Base-by-base conservation (phyloP, 1,140 invertebrate species). In the Ephestia elutella region DNA sequence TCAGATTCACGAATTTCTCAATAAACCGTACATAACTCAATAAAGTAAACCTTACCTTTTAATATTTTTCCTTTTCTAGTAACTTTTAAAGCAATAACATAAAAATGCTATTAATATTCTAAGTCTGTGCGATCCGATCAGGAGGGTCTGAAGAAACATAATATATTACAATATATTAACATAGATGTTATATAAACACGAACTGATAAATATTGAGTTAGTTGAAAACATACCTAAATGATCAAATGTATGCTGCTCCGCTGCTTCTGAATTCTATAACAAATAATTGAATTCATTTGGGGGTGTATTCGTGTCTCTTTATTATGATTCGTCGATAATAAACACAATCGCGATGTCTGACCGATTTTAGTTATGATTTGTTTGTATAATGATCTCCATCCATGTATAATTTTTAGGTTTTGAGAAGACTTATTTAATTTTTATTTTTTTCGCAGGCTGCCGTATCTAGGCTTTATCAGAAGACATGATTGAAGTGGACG, bases 401-500 rank as follows among this genome's bases (percentile, higher is more conserved):
- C 21, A 3, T 2, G 21, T 25, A 25, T 3, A 25, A 7, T 25
- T 25, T 25, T 7, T 3, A 25, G 2, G 7, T 25, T 25, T 25
- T 25, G 7, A 25, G 7, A 3, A 25, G 2, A 25, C 7, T 25
- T 25, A 25, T 32, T 32, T 7, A 32, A 32, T 4, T 32, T 32
- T 32, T 44, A 1, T 21, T 50, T 21, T 13, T 25, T 11, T 11
- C 18, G 10, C 9, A 50, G 49, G 49, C 49, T 50, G 49, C 25
- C 20, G 25, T 2, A 28, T 15, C 15, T 54, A 44, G 28, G 44
- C 19, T 56, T 17, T 44, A 7, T 17, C 38, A n/a, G 13, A 63
- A 64, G 30, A 55, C 44, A 86, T 88, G 86, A 82, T 84, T 73
- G 81, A 88, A 74, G 67, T 83, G 21, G 86, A 86, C 15, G 70